phyloP scores from a whole-genome alignment of 2,113 vertebrate species.

The Brachypodius melanocephalos region DNA sequence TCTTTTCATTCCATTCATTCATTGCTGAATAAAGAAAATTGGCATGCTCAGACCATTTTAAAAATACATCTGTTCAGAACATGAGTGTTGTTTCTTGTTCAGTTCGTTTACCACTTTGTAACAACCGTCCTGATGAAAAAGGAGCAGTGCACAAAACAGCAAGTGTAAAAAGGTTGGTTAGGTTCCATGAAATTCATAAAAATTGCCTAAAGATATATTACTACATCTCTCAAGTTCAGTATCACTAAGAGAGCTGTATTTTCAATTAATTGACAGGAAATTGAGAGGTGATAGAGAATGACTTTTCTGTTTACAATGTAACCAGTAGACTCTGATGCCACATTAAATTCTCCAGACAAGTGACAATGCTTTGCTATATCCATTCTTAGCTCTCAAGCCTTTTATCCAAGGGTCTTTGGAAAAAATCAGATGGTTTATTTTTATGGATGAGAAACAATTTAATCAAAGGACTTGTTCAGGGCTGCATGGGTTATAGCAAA shows the following conservation, averaged over 20 bases:
- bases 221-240: not conserved
- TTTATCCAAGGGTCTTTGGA: not conserved
- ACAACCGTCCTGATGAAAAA: not conserved
- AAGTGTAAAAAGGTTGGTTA: not conserved
- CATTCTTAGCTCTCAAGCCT: not conserved
- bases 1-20: conserved; percentile 42
- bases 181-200: not conserved
- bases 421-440: not conserved
- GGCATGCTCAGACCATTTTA: not conserved
- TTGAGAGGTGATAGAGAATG: not conserved
- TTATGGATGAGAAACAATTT: not conserved
- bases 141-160: not conserved
- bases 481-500: not conserved
- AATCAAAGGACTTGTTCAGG: not conserved
- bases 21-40: conserved; percentile 23
- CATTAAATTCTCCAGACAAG: not conserved
- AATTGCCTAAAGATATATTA: not conserved
- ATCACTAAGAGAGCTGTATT: not conserved
- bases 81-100: not conserved
- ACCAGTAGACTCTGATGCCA: not conserved
- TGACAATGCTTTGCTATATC: not conserved
- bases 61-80: conserved; percentile 35
- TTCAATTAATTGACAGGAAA: not conserved
- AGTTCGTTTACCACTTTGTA: conserved; percentile 2
- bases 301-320: not conserved